Base-by-base conservation (phyloP, 2,888 invertebrate species). In the Conops quadrifasciatus region DNA sequence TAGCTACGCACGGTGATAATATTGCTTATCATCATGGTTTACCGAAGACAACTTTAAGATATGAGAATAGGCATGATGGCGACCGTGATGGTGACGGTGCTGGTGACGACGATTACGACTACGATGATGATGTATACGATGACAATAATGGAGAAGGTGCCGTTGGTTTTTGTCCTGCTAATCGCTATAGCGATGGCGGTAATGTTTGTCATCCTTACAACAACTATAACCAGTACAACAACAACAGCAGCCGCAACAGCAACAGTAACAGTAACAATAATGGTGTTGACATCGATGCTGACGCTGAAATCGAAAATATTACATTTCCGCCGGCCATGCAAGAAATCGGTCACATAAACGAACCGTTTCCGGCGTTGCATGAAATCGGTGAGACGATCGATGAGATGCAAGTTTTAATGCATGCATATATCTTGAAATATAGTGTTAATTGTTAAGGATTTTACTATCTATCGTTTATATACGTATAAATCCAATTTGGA, bases 321-420 rank as follows among this genome's bases (percentile, higher is more conserved):
- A n/a, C 26, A 26, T 26, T 26, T 26, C 63, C 63, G 19, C 63
- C 63, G 21, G 63, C 63, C 16, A 63, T 63, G 63, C 47, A 47
- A 21, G 63, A 47, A 26, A 13, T 63, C 24, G 51, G 19, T 24
- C 24, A 71, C 28, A 30, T 19, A 2, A 51, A 16, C 13, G 51
- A 49, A 36, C 24, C 80, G 21, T 84, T 85, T 73, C 83, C 84
- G 69, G 81, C 81, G 28, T 78, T 85, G 78, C 84, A 84, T 76
- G 85, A 84, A 81, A 84, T 85, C 80, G 84, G 84, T 80, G 86
- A 84, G 79, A 83, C 85, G 79, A 85, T 85, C 79, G 85, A 85
- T 82, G 85, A 85, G 77, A 78, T 85, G 81, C 84, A 84, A 77
- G 77, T 85, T 74, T 82, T 85, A 77, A 84, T 85, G 84, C 84